Conservation (phyloP, 2,113 vertebrate genomes). For the Chamaea fasciata region DNA sequence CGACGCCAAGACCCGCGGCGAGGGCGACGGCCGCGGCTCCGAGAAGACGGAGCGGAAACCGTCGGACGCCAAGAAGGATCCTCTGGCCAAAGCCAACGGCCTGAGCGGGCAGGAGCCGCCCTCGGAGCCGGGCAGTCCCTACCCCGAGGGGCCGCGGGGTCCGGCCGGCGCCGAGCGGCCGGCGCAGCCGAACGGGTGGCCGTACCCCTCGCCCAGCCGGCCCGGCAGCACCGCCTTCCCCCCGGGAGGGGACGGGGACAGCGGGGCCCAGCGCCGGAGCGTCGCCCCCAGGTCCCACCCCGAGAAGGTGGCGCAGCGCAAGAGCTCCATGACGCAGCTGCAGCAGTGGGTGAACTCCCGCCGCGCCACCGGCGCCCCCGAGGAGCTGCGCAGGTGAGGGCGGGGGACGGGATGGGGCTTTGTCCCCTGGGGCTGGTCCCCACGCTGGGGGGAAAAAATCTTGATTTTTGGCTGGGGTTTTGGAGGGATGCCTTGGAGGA, state of each 20-base stretch:
- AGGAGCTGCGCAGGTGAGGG: slow-evolving; percentile 86
- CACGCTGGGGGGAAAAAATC: too few species aligned
- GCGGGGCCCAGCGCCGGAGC: slow-evolving; percentile 69
- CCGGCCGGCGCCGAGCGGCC: slow-evolving; percentile 47
- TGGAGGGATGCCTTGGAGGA: too few species aligned
- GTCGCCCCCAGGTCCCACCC: slow-evolving; percentile 79
- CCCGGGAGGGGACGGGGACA: slow-evolving; percentile 57
- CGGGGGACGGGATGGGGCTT: fast-evolving
- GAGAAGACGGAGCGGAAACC: slow-evolving; percentile 68
- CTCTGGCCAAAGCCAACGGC: slow-evolving; percentile 70
- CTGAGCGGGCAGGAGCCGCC: slow-evolving; percentile 40
- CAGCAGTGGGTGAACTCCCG: slow-evolving; percentile 96
- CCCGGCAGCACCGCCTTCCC: slow-evolving; percentile 62
- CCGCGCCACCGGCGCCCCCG: slow-evolving; percentile 69
- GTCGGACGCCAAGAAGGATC: slow-evolving; percentile 58
- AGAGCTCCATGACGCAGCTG: slow-evolving; percentile 93
- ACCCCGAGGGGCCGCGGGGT: slow-evolving; percentile 51
- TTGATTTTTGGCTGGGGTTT: too few species aligned
- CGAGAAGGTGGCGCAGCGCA: slow-evolving; percentile 89
- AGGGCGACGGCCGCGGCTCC: slow-evolving; percentile 70
- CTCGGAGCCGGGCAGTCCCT: slow-evolving; percentile 68
- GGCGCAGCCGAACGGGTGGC: slow-evolving; percentile 81
- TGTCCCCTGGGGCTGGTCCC: neutral
- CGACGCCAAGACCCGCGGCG: slow-evolving; percentile 70
- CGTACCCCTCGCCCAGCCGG: slow-evolving; percentile 59